phyloP scores from a whole-genome alignment of 2,888 invertebrate species.

The Tetragonisca angustula region DNA sequence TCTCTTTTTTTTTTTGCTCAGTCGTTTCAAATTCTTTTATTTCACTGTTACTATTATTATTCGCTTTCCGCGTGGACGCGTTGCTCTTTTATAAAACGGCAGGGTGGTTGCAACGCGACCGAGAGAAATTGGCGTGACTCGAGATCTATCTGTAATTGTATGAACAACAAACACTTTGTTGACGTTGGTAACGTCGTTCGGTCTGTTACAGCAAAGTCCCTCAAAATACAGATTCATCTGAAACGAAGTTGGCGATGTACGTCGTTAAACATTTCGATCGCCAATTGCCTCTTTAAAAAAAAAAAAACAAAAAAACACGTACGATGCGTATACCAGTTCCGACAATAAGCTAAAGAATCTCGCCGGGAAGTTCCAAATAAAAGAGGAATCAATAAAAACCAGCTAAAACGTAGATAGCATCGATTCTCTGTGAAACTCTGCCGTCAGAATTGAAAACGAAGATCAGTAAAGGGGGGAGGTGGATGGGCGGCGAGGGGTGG shows the following conservation, averaged over 20 bases:
- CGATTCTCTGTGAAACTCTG: background rate
- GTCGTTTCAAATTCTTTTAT: background rate
- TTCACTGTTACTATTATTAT: constrained; percentile 25
- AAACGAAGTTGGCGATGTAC: background rate
- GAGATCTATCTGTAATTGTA: background rate
- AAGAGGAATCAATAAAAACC: background rate
- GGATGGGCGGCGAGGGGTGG: background rate
- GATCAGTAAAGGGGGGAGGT: background rate
- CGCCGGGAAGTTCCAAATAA: background rate
- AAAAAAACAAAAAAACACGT: background rate
- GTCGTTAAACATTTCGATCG: background rate
- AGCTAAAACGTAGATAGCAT: background rate
- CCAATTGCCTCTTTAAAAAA: background rate
- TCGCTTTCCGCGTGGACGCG: constrained; percentile 32
- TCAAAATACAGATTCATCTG: no score
- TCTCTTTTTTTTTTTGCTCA: background rate
- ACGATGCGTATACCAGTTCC: background rate
- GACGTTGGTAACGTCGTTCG: no score
- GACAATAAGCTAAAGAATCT: background rate
- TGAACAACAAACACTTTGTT: no score
- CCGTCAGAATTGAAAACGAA: background rate
- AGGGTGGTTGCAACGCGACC: no score
- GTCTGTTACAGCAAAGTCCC: no score
- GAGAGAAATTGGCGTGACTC: background rate
- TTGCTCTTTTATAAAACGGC: background rate